phyloP scores from a whole-genome alignment of 2,888 invertebrate genomes.

The Cryptocephalus primarius region DNA sequence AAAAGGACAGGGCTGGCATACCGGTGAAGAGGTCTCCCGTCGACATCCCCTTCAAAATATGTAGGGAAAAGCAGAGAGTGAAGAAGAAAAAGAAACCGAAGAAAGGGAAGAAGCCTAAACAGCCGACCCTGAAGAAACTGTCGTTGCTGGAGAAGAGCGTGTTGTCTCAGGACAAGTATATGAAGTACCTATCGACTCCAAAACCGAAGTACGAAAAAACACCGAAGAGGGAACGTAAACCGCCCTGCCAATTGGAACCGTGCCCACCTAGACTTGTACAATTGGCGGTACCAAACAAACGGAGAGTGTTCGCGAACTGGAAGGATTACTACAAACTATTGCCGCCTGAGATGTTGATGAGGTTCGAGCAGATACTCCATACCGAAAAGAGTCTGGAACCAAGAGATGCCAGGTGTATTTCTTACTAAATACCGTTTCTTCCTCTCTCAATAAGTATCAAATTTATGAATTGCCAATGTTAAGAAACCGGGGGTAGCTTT shows the following conservation, averaged over 20 bases:
- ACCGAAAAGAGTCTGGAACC: slow-evolving; percentile 27
- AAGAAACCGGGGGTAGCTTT: no score
- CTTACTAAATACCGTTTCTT: no score
- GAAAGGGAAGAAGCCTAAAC: slow-evolving; percentile 1
- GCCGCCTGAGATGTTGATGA: slow-evolving; percentile 20
- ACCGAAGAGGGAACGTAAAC: slow-evolving; percentile 8
- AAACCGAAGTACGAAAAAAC: slow-evolving; percentile 9
- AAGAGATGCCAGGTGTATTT: slow-evolving; percentile 18
- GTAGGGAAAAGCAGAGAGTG: slow-evolving; percentile 8
- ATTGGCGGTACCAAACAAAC: slow-evolving; percentile 25
- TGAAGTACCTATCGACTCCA: slow-evolving; percentile 21
- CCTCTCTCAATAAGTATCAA: no score
- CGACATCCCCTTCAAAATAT: slow-evolving; percentile 14
- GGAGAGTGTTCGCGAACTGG: slow-evolving; percentile 25
- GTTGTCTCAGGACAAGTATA: slow-evolving; percentile 22
- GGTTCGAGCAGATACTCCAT: slow-evolving; percentile 26
- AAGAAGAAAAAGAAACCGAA: slow-evolving; percentile 3
- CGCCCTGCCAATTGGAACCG: slow-evolving; percentile 18
- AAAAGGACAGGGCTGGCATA: slow-evolving; percentile 8
- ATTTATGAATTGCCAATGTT: no score
- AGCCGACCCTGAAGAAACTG: slow-evolving; percentile 9
- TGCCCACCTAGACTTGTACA: slow-evolving; percentile 27
- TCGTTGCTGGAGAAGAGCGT: slow-evolving; percentile 17
- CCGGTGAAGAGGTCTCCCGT: slow-evolving; percentile 12
- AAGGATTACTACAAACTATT: slow-evolving; percentile 19